Base-by-base conservation (phyloP, 2,797 vertebrate genomes). In the Rhynchotus rufescens region DNA sequence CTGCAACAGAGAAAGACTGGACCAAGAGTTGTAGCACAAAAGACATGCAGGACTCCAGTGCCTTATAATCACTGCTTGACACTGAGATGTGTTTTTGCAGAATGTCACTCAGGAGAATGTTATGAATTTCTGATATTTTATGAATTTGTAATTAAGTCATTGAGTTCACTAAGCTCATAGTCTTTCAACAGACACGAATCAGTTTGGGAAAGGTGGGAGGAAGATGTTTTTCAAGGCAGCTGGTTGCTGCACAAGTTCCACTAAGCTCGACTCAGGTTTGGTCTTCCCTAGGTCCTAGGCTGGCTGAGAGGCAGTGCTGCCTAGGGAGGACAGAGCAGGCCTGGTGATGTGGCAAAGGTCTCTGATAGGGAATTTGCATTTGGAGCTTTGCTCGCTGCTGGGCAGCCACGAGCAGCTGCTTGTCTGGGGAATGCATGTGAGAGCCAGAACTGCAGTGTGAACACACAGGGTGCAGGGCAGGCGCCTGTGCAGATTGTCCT, bases 31-130 rank as follows among this genome's bases (percentile, higher is more conserved):
- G 51, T 11, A n/a, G 47, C 61, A 45, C 45, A 40, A 10, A 34
- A 68, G 84, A 59, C 62, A 23, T 2, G 30, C 82, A 57, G 61
- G 49, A 57, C 56, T 62, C 36, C 60, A 40, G 66, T 23, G 47
- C 17, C 65, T 32, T 89, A 40, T 92, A 90, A 91, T 94, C 82
- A 78, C 61, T 74, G 26, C 57, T 69, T 68, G 80, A 61, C 83
- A 65, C 0, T 9, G 64, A 51, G 87, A 40, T 22, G n/a, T 82
- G 56, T 5, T 88, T 93, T 72, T 86, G 82, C 86, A 79, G 79
- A 28, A 64, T 66, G 72, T 84, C 75, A 30, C 47, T 25, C 47
- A 12, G 22, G 22, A 23, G 23, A 49, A 25, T 49, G 23, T 49
- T 49, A 49, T 49, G 47, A 49, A 25, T 49, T 49, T 25, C 42